phyloP scores from a whole-genome alignment of 2,797 vertebrate genomes.

The Ammospiza maritima region DNA sequence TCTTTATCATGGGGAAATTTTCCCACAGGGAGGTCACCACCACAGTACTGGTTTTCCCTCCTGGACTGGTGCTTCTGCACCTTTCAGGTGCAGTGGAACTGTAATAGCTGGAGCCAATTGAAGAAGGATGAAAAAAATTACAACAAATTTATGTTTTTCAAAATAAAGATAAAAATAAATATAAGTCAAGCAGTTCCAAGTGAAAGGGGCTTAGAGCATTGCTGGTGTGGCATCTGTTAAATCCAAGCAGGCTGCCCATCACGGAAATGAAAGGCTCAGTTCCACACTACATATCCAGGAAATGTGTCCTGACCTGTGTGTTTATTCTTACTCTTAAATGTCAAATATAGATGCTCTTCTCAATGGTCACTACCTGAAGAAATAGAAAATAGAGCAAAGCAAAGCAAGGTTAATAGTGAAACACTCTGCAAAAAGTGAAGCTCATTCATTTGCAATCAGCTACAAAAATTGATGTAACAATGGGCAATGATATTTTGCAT shows the following conservation, averaged over 20 bases:
- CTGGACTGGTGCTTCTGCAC: not conserved
- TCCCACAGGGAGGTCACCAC: not conserved
- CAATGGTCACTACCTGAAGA: not conserved
- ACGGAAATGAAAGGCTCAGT: not conserved
- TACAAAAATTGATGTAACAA: fast-evolving
- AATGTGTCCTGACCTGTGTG: not conserved
- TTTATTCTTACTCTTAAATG: not conserved
- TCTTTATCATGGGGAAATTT: not conserved
- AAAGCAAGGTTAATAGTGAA: not conserved
- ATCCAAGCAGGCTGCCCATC: not conserved
- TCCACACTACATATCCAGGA: not conserved
- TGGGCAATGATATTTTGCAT: not conserved
- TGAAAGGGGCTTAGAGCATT: not conserved
- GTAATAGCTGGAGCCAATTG: not conserved
- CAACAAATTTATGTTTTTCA: not conserved
- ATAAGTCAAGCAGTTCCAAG: not conserved
- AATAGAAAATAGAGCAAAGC: not conserved
- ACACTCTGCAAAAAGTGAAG: not conserved
- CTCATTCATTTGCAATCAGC: not conserved
- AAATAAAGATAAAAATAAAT: not conserved
- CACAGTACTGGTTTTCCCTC: not conserved
- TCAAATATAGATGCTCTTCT: not conserved
- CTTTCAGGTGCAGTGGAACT: not conserved
- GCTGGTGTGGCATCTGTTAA: not conserved
- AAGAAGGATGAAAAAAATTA: not conserved